Conservation (phyloP, 2,888 invertebrate genomes). For the Spilarctia lutea region DNA sequence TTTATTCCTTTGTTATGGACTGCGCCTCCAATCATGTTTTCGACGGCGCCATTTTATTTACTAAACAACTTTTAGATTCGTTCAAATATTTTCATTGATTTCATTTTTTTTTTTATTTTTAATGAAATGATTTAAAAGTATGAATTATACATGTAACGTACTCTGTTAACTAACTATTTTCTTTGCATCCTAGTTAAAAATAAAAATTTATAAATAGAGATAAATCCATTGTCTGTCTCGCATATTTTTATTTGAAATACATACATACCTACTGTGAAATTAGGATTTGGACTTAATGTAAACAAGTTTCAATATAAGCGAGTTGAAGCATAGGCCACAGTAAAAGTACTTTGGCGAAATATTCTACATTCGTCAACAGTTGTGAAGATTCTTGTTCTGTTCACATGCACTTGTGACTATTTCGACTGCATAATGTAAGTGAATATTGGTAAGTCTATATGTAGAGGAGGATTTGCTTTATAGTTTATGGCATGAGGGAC, state of each 20-base stretch:
- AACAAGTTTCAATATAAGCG: conserved; percentile 74
- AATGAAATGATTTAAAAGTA: not conserved
- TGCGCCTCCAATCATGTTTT: conserved; percentile 56
- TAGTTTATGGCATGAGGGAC: too few relatives aligned
- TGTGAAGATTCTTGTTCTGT: conserved; percentile 65
- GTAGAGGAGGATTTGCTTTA: too few relatives aligned
- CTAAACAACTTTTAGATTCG: not conserved
- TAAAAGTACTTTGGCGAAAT: conserved; percentile 82
- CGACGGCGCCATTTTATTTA: conserved; percentile 8
- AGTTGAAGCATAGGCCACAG: conserved; percentile 82
- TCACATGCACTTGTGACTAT: conserved; percentile 40
- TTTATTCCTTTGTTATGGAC: conserved; percentile 52
- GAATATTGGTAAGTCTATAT: not conserved
- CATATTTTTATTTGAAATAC: too few relatives aligned
- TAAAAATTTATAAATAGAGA: not conserved
- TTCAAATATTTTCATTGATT: not conserved
- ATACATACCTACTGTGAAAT: not conserved
- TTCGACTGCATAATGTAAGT: conserved; percentile 15
- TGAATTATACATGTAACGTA: not conserved
- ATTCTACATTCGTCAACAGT: conserved; percentile 82
- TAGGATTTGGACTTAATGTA: not conserved
- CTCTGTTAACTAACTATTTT: not conserved
- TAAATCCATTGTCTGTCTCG: too few relatives aligned
- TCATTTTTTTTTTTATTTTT: too few relatives aligned
- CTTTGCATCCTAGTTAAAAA: not conserved